These are phyloP conservation scores for Congeria kusceri DNA, from an alignment of 2,888 invertebrate genomes.

Conservation along the genomic window DNA sequence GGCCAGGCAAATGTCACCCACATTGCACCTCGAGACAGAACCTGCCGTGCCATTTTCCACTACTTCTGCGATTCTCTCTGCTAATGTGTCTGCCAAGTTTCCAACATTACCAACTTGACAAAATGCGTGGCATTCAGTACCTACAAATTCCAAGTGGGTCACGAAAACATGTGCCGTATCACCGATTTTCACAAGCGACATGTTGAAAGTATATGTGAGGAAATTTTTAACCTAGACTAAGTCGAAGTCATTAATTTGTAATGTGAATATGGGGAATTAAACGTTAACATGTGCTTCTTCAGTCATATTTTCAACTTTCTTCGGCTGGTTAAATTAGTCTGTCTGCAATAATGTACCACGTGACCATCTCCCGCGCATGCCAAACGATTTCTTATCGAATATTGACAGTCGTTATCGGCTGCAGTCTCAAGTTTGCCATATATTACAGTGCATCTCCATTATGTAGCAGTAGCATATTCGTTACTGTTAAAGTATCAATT, in stretches of 20 bases:
- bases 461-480: no score
- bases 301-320: no score
- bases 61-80: constrained; percentile 55
- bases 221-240: no score
- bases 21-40: constrained; percentile 19
- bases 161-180: constrained; percentile 61
- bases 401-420: constrained; percentile 3
- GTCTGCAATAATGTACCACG: constrained; percentile 40
- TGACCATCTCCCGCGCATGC: constrained; percentile 47
- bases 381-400: background rate
- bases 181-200: constrained; percentile 57
- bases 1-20: constrained; percentile 65
- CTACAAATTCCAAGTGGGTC: constrained; percentile 69
- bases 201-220: constrained; percentile 15
- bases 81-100: constrained; percentile 61
- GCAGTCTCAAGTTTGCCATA: no score
- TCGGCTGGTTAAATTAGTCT: background rate
- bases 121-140: constrained; percentile 54
- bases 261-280: no score
- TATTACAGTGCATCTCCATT: no score
- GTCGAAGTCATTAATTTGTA: no score
- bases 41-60: constrained; percentile 43
- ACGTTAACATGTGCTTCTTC: no score
- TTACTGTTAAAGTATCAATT: no score
- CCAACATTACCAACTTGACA: constrained; percentile 67